Conservation (phyloP, 2,888 invertebrate genomes). For the Chymomyza amoena region DNA sequence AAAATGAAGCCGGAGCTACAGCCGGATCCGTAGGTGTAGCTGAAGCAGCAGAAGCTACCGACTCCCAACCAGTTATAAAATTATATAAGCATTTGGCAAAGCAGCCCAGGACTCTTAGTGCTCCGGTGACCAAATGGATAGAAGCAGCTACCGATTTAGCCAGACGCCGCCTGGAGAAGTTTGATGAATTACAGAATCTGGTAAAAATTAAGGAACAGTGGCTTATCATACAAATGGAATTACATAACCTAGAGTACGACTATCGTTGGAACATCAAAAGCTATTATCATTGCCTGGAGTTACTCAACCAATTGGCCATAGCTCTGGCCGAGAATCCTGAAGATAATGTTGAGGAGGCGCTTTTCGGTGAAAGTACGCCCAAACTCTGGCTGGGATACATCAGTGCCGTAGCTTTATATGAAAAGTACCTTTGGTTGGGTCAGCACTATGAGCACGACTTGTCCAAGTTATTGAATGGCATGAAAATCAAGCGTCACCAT, state of each 20-base stretch:
- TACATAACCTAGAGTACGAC: slow-evolving; percentile 85
- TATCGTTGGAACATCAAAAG: slow-evolving; percentile 93
- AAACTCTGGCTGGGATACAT: slow-evolving; percentile 94
- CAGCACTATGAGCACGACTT: slow-evolving; percentile 91
- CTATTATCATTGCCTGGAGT: slow-evolving; percentile 91
- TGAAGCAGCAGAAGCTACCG: not conserved
- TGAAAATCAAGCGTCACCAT: slow-evolving; percentile 90
- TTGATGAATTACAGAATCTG: slow-evolving; percentile 85
- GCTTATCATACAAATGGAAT: slow-evolving; percentile 77
- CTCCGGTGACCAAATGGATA: slow-evolving; percentile 82
- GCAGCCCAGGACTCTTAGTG: not conserved
- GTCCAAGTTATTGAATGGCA: slow-evolving; percentile 89
- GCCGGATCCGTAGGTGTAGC: too few relatives aligned
- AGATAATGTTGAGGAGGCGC: slow-evolving; percentile 90
- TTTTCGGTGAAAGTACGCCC: slow-evolving; percentile 94
- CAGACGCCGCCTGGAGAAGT: slow-evolving; percentile 83
- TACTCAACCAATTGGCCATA: slow-evolving; percentile 86
- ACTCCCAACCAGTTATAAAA: not conserved
- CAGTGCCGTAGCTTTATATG: slow-evolving; percentile 87
- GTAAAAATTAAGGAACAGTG: slow-evolving; percentile 79
- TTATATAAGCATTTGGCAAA: not conserved
- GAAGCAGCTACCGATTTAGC: slow-evolving; percentile 84
- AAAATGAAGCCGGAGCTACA: slow-evolving; percentile 82
- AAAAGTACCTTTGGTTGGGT: slow-evolving; percentile 85
- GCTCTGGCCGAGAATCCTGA: slow-evolving; percentile 82